Evolutionary conservation across 2,797 vertebrate genomes (phyloP).

Genomic region (Gymnothorax reevesii): DNA sequence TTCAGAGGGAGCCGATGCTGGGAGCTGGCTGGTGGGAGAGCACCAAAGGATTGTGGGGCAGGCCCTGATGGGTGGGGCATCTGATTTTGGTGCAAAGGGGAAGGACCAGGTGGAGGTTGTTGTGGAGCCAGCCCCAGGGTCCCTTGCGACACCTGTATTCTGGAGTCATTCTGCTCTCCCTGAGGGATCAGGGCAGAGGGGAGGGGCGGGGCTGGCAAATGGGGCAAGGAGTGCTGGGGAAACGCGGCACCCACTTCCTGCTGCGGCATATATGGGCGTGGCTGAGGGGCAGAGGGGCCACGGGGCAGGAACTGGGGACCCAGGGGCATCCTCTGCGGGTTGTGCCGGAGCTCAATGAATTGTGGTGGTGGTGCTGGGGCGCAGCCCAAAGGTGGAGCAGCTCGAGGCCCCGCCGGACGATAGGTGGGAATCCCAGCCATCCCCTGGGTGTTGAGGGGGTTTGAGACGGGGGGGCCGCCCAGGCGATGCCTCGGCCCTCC

Average conservation of each 20-base stretch:
- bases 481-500: slow-evolving; percentile 74
- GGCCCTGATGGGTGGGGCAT: slow-evolving; percentile 58
- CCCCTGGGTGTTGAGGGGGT: slow-evolving; percentile 59
- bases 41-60: slow-evolving; percentile 52
- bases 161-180: slow-evolving; percentile 62
- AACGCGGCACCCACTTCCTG: slow-evolving; percentile 74
- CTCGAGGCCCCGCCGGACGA: slow-evolving; percentile 65
- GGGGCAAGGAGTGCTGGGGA: slow-evolving; percentile 73
- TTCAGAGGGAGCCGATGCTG: slow-evolving; percentile 60
- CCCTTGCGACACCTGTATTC: slow-evolving; percentile 68
- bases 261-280: slow-evolving; percentile 81
- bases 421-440: slow-evolving; percentile 76
- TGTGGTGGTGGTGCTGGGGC: slow-evolving; percentile 80
- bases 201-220: slow-evolving; percentile 10
- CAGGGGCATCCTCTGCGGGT: slow-evolving; percentile 82
- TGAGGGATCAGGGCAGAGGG: slow-evolving; percentile 61
- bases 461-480: slow-evolving; percentile 66
- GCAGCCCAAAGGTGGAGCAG: slow-evolving; percentile 63
- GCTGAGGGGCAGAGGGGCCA: slow-evolving; percentile 74
- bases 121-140: slow-evolving; percentile 55
- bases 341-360: slow-evolving; percentile 95
- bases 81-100: slow-evolving; percentile 60
- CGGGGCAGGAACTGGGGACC: slow-evolving; percentile 78
- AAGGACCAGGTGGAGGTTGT: slow-evolving; percentile 65
- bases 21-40: slow-evolving; percentile 40